Evolutionary conservation across 1,140 invertebrate species (phyloP), one percentile per base, ranked within the genome.

Genomic region (Temnothorax curvispinosus): DNA sequence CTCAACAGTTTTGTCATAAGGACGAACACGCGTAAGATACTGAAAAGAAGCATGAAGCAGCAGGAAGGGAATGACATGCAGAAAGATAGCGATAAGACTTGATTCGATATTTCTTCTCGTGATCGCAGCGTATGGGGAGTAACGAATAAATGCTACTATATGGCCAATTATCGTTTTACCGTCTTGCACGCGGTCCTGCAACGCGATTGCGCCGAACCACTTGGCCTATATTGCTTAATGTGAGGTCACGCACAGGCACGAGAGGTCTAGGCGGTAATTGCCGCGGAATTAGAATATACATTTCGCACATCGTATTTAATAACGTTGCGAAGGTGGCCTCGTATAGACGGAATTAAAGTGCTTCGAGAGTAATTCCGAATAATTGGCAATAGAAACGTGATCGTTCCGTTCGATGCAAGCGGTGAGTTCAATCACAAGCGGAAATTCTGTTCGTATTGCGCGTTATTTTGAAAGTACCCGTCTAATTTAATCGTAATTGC

Each of bases 401-500:
- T 74, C 18, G 27, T 35, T 62, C 6, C 21, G 21, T 35, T 65
- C 47, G 62, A 38, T 81, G 41, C 1, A n/a, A 9, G 47, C 21
- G 15, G 21, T 58, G 15, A 13, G 38, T 44, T 82, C 18, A 50
- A 18, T 81, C 52, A 44, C 21, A 21, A 27, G 47, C 13, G 67
- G 41, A 50, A 60, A 82, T 4, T 58, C 27, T 4, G 27, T 15
- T 71, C 9, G 77, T 38, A 21, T 58, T 54, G 77, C 35, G 27
- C 32, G 4, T 11, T 38, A 13, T 38, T 52, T 71, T 44, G 65
- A 71, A 81, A 81, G 21, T 41, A 56, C 50, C 67, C n/a, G 65
- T 82, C 56, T 82, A 47, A 82, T 58, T 82, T 82, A 58, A 69
- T 11, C 52, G 41, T 58, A 58, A 82, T 82, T 81, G 67, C 35